Conservation (phyloP, 2,113 vertebrate species). For the Mobula birostris region DNA sequence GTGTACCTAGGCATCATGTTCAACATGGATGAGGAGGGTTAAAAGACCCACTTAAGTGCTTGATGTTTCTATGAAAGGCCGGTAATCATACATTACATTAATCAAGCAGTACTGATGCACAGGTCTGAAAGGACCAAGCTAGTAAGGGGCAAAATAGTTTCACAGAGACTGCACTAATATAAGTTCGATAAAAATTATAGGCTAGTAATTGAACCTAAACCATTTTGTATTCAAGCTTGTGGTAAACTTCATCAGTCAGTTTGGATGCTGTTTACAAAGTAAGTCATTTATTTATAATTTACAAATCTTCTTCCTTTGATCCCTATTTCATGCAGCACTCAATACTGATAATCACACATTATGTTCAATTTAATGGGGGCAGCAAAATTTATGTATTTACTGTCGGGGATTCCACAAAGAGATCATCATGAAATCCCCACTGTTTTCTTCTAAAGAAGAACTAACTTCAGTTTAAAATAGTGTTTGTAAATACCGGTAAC, state of each 20-base stretch:
- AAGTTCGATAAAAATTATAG: not conserved
- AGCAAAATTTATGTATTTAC: slow-evolving; percentile 6
- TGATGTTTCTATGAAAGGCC: too few species aligned
- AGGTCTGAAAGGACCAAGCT: not conserved
- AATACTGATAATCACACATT: slow-evolving; percentile 20
- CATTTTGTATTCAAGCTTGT: not conserved
- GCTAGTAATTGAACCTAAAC: not conserved
- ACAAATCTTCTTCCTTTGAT: not conserved
- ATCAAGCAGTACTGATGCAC: not conserved
- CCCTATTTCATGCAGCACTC: not conserved
- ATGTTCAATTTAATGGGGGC: slow-evolving; percentile 14
- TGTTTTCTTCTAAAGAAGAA: not conserved
- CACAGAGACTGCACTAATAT: not conserved
- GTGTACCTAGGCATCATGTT: too few species aligned
- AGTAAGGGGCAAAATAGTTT: not conserved
- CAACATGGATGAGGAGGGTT: too few species aligned
- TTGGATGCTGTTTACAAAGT: not conserved
- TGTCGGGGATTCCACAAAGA: not conserved
- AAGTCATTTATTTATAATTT: not conserved
- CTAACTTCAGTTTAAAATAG: not conserved
- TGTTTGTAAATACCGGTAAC: not conserved
- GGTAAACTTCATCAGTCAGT: not conserved
- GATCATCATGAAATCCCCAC: not conserved
- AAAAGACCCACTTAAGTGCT: too few species aligned
- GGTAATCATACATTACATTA: not conserved